phyloP scores from a whole-genome alignment of 2,888 invertebrate species.

The Loripinus fragilis region DNA sequence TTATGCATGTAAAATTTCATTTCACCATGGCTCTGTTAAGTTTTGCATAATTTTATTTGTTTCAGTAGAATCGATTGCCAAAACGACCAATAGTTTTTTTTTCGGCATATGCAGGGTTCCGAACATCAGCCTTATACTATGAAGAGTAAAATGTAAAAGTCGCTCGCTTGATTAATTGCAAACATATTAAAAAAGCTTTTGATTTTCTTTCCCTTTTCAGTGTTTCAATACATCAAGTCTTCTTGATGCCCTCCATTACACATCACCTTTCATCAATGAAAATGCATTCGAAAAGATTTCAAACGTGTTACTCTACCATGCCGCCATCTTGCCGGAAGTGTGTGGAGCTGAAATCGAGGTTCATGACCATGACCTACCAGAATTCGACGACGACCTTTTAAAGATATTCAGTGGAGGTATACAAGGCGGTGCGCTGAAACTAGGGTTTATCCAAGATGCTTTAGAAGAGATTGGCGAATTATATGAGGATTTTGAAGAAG shows the following conservation, averaged over 20 bases:
- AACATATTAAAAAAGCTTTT: too few species aligned
- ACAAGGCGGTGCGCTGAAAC: conserved; percentile 17
- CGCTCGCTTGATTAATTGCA: too few species aligned
- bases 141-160: too few species aligned
- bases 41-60: too few species aligned
- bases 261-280: conserved; percentile 26
- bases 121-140: too few species aligned
- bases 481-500: conserved; percentile 51
- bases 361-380: conserved; percentile 3
- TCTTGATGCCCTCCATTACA: conserved; percentile 17
- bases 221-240: conserved; percentile 51
- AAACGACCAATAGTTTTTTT: too few species aligned
- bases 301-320: conserved; percentile 45
- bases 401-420: neutral
- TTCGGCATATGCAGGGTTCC: too few species aligned
- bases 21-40: too few species aligned
- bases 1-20: too few species aligned
- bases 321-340: conserved; percentile 24
- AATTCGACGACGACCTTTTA: neutral
- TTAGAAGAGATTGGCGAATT: conserved; percentile 54
- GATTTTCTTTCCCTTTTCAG: conserved; percentile 29
- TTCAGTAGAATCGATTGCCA: too few species aligned
- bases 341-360: conserved; percentile 38
- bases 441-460: conserved; percentile 53
- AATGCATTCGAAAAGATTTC: conserved; percentile 41